Evolutionary conservation across 2,797 vertebrate genomes (phyloP), one percentile per base, ranked within the genome.

Genomic region (Poeciliopsis turneri): DNA sequence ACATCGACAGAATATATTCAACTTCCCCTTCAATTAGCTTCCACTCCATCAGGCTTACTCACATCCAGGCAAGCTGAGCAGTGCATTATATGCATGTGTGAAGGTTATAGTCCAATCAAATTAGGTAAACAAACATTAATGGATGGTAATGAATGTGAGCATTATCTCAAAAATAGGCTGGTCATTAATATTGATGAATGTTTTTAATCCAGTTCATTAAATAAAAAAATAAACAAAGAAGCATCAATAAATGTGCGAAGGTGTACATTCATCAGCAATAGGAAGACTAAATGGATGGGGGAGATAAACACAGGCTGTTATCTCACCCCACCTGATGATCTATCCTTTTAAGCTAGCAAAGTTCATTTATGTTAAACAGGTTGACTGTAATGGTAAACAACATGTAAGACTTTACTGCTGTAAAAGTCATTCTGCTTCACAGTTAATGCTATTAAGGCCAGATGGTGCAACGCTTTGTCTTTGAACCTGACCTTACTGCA

Each of bases 111-210:
- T 90, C 82, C 78, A 80, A 93, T 92, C 79, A 87, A 89, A 91
- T 86, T 76, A 91, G 66, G 80, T 83, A 92, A 92, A 94, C 93
- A 92, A 92, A 93, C 87, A 88, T 88, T 91, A 92, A 92, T 86
- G 82, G 90, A 90, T 74, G 84, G 87, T 91, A 92, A 94, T 92
- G 82, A 93, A 92, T 89, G 87, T 75, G 81, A 82, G 88, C 81
- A 87, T 89, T 86, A 93, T 90, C 89, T 84, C 75, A 61, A 80
- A 74, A 89, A 91, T 61, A 81, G 82, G 89, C 82, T 87, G 84
- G 53, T 77, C 89, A 90, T 93, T 91, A 92, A 92, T 92, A 92
- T 88, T 87, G 71, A 90, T 93, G 86, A 87, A 78, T 83, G 84
- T 83, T 88, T 90, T 87, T 59, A 87, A 88, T 75, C 75, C 41